Percentiles rank a stretch among this genome's conserved stretches.
These are phyloP conservation scores for Calyptommatus sinebrachiatus DNA, from an alignment of 2,113 vertebrate genomes.

Conservation along the genomic window DNA sequence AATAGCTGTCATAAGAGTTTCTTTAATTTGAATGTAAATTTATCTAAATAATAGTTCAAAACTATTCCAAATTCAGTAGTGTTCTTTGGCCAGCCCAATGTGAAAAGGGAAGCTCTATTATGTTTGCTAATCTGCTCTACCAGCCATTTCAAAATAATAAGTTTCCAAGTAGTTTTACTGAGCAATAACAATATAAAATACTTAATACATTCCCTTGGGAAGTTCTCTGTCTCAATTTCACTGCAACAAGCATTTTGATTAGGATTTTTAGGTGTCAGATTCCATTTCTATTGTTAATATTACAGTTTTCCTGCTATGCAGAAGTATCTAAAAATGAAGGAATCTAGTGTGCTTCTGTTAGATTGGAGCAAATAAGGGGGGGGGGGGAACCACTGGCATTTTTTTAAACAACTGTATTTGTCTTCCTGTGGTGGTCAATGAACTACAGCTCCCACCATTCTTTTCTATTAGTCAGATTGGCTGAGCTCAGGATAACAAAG, in stretches of 20 bases:
- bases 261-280: not conserved
- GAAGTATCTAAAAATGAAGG: too few relatives aligned
- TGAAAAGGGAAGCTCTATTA: too few relatives aligned
- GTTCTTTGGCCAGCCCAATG: not conserved
- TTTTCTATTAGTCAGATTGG: too few relatives aligned
- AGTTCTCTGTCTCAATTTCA: not conserved
- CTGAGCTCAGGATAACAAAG: too few relatives aligned
- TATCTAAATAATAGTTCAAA: slow-evolving; percentile 44
- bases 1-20: slow-evolving; percentile 36
- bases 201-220: not conserved
- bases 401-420: too few relatives aligned
- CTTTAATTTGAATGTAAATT: slow-evolving; percentile 42
- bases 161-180: not conserved
- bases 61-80: slow-evolving; percentile 36
- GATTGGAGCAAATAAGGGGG: too few relatives aligned
- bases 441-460: too few relatives aligned
- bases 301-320: not conserved
- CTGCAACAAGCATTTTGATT: not conserved
- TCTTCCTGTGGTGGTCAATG: too few relatives aligned
- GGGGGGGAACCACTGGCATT: too few relatives aligned
- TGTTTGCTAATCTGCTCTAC: too few relatives aligned
- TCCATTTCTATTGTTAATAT: not conserved
- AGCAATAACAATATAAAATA: not conserved
- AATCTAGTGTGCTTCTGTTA: not conserved
- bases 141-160: not conserved